These are phyloP conservation scores for Tinamus guttatus DNA, from an alignment of 2,113 vertebrate species.

Conservation along the genomic window DNA sequence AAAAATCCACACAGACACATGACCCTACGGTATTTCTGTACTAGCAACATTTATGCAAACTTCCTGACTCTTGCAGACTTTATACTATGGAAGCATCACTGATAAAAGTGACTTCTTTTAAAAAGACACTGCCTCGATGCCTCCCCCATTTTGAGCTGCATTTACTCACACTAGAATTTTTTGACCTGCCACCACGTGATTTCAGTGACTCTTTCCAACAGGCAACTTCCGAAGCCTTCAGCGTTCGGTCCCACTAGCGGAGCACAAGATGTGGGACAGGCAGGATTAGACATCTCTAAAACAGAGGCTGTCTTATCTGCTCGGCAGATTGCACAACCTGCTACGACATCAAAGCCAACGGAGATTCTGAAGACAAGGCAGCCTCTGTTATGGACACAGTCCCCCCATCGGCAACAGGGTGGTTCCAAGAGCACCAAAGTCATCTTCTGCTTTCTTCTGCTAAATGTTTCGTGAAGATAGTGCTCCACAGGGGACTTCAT, in stretches of 20 bases:
- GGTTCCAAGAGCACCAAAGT: neutral
- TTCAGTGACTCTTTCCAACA: neutral
- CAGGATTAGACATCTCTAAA: conserved; percentile 14
- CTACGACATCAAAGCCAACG: conserved; percentile 34
- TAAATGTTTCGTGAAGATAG: neutral
- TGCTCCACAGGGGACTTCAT: neutral
- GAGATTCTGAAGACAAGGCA: conserved; percentile 9
- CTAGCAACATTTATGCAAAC: neutral
- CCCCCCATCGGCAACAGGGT: neutral
- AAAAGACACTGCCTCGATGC: neutral
- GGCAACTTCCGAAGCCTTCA: neutral
- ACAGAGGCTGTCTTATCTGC: conserved; percentile 44
- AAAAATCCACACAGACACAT: neutral
- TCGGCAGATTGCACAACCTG: conserved; percentile 39
- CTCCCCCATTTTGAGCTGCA: neutral
- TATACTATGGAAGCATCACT: neutral
- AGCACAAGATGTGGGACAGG: neutral
- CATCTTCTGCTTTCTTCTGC: neutral
- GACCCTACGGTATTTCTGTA: neutral
- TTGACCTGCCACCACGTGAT: neutral
- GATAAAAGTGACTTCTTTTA: neutral
- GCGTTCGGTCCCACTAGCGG: neutral
- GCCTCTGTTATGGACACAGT: neutral
- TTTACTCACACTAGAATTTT: conserved; percentile 10
- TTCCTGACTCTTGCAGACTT: neutral